phyloP scores from a whole-genome alignment of 2,888 invertebrate genomes.

The Tinea semifulvella region DNA sequence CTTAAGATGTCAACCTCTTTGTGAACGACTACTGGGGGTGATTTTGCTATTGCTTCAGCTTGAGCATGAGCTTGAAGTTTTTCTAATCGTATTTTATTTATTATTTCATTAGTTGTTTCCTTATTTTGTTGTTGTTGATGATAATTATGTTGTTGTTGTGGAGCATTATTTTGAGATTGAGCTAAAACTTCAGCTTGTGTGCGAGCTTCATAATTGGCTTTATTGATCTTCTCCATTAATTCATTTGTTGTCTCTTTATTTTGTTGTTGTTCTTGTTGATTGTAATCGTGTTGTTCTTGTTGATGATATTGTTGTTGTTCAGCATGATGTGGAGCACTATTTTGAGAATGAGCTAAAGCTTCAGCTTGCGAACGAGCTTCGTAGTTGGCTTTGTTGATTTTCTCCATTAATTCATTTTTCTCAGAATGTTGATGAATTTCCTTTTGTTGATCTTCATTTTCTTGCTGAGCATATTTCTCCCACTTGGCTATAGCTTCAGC shows the following conservation, averaged over 20 bases:
- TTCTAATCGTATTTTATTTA: constrained; percentile 26
- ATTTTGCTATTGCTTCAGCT: constrained; percentile 31
- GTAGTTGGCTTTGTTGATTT: background rate
- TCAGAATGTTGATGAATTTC: constrained; percentile 18
- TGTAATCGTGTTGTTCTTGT: background rate
- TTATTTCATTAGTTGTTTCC: constrained; percentile 34
- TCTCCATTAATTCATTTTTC: constrained; percentile 14
- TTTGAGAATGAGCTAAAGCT: background rate
- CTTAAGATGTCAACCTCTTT: constrained; percentile 31
- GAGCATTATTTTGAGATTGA: constrained; percentile 26
- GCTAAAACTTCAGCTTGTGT: background rate
- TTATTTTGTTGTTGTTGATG: constrained; percentile 25
- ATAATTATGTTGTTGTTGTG: constrained; percentile 37
- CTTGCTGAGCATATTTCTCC: constrained; percentile 6
- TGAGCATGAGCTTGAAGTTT: constrained; percentile 33
- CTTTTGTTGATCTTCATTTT: constrained; percentile 15
- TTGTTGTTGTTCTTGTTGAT: background rate
- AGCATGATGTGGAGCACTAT: background rate
- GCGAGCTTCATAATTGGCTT: background rate
- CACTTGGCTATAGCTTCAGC: background rate
- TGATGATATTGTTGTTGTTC: background rate
- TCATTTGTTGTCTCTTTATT: background rate
- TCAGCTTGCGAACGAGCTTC: background rate
- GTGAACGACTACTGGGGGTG: constrained; percentile 26
- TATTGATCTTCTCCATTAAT: background rate